Evolutionary conservation across 2,888 invertebrate species (phyloP), one percentile per base, ranked within the genome.

Genomic region (Caenorhabditis sp.): DNA sequence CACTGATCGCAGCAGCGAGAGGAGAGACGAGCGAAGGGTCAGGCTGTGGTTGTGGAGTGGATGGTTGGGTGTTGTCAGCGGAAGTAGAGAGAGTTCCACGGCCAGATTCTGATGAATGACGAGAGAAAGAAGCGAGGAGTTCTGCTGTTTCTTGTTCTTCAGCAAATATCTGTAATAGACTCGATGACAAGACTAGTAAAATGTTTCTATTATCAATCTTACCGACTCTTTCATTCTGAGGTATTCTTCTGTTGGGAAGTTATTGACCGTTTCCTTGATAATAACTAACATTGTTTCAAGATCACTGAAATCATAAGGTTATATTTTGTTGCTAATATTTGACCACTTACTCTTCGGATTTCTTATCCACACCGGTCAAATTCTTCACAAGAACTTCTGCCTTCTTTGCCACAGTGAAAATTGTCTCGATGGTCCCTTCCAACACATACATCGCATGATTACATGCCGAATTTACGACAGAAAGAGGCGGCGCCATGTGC

Each of bases 401-500:
- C 44, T 70, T 77, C 38, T 35, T 70, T 14, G 56, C 69, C 1
- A 77, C 61, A 19, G 16, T 41, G 1, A 6, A 24, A 31, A 77
- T 70, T 24, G 77, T 54, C 22, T 77, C 77, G n/a, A 77, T 77
- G 0, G 77, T 77, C 22, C 77, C 77, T 70, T 77, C 77, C 35
- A 77, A n/a, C 31, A 77, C 77, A 26, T 77, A 77, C 69, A 77
- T 47, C 24, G 86, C 89, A 82, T 89, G 88, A 72, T 87, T 88
- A 74, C 88, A 89, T n/a, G 87, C 88, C 58, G 89, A 90, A 66
- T 87, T 90, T 59, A 86, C 70, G 14, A 83, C 84, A 28, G 82
- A 85, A 10, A 88, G 80, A 68, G 96, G 96, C 24, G 96, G 95
- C 14, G 96, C 95, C 77, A 96, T 95, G 85, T 96, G 95, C 38